Conservation (phyloP, 2,888 invertebrate species). For the Mythimna loreyi region DNA sequence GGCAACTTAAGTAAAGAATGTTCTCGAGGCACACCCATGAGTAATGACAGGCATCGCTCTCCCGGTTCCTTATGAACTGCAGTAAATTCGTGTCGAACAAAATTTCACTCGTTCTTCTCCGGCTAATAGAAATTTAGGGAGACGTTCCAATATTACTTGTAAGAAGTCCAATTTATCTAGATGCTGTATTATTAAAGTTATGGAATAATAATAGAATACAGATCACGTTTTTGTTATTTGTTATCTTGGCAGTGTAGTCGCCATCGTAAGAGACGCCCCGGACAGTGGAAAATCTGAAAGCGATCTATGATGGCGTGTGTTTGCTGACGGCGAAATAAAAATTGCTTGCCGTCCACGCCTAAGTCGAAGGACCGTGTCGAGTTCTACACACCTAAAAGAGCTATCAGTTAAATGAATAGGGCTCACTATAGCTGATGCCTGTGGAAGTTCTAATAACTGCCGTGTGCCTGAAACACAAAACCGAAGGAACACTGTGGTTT, state of each 20-base stretch:
- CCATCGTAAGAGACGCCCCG: too few relatives aligned
- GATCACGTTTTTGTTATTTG: not conserved
- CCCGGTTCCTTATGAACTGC: conserved; percentile 83
- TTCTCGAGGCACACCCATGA: conserved; percentile 80
- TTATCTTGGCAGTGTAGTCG: not conserved
- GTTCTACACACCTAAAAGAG: too few relatives aligned
- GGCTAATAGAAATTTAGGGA: conserved; percentile 72
- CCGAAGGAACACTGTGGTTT: too few relatives aligned
- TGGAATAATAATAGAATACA: not conserved
- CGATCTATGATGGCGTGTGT: too few relatives aligned
- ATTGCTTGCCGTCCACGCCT: too few relatives aligned
- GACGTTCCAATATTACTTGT: conserved; percentile 60
- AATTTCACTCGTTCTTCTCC: conserved; percentile 81
- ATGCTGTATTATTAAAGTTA: conserved; percentile 32
- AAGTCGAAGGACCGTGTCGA: too few relatives aligned
- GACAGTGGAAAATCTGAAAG: too few relatives aligned
- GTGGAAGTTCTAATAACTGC: too few relatives aligned
- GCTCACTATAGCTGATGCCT: too few relatives aligned
- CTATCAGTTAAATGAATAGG: too few relatives aligned
- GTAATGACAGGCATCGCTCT: conserved; percentile 84
- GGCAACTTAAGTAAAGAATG: conserved; percentile 76
- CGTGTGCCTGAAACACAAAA: too few relatives aligned
- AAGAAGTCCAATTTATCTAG: conserved; percentile 53
- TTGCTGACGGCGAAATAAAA: too few relatives aligned
- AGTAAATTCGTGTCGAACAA: conserved; percentile 85